A percentile compares a stretch with the other conserved stretches of the same genome.
These are phyloP conservation scores for Theodoxus fluviatilis DNA, from an alignment of 2,888 invertebrate genomes.

Conservation along the genomic window DNA sequence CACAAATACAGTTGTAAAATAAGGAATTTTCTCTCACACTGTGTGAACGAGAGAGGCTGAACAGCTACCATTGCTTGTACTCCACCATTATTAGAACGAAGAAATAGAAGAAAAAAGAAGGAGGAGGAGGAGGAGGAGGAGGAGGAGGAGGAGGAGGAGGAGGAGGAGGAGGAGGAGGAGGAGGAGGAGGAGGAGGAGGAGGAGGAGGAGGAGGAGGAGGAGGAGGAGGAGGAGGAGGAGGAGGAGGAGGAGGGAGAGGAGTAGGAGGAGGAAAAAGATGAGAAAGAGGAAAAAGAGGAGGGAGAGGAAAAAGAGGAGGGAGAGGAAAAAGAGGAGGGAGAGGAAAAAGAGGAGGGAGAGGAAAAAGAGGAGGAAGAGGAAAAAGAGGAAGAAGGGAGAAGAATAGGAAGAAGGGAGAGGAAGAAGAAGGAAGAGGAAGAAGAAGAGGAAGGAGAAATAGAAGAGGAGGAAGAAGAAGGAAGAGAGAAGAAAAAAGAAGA, in stretches of 20 bases:
- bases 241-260: not conserved
- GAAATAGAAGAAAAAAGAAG: too few species aligned
- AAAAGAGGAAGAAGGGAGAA: not conserved
- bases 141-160: too few species aligned
- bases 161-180: not conserved
- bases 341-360: constrained; percentile 9
- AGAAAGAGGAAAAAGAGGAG: constrained; percentile 23
- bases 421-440: not conserved
- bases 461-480: not conserved
- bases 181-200: not conserved
- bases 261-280: not conserved
- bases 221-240: not conserved
- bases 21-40: too few species aligned
- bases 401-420: not conserved
- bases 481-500: not conserved
- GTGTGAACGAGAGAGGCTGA: too few species aligned
- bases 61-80: too few species aligned
- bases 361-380: not conserved
- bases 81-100: too few species aligned
- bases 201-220: not conserved
- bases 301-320: constrained; percentile 3
- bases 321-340: not conserved
- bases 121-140: too few species aligned
- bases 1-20: too few species aligned
- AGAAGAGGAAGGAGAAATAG: constrained; percentile 15